Conservation (phyloP, 2,888 invertebrate genomes). For the Tuberolachnus salignus region DNA sequence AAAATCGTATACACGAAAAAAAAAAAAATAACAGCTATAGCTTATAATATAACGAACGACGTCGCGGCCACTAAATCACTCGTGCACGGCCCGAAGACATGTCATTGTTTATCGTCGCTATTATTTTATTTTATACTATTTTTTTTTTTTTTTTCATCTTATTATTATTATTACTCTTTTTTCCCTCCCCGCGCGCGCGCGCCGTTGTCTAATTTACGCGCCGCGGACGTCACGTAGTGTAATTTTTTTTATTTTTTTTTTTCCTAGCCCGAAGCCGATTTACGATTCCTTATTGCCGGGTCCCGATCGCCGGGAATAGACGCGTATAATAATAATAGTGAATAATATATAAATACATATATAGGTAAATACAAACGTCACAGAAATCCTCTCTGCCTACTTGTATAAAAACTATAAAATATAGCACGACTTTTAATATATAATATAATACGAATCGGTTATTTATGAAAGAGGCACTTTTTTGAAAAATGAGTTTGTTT, state of each 20-base stretch:
- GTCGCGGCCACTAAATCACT: constrained; percentile 49
- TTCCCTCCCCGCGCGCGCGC: constrained; percentile 30
- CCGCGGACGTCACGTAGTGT: constrained; percentile 47
- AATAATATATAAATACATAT: neutral
- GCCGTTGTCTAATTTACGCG: constrained; percentile 46
- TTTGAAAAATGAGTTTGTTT: too few species aligned
- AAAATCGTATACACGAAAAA: neutral
- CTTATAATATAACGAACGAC: neutral
- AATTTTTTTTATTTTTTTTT: constrained; percentile 35
- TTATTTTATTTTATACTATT: constrained; percentile 44
- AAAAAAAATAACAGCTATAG: constrained; percentile 1
- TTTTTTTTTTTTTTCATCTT: constrained; percentile 6
- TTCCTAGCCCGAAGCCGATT: constrained; percentile 42
- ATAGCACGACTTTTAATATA: too few species aligned
- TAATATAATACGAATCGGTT: too few species aligned
- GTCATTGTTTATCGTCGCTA: constrained; percentile 54
- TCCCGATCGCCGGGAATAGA: neutral
- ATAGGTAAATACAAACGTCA: neutral
- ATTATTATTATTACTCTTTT: neutral
- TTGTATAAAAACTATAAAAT: too few species aligned
- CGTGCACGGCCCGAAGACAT: constrained; percentile 52
- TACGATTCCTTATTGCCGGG: constrained; percentile 12
- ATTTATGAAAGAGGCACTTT: too few species aligned
- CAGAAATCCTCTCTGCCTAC: too few species aligned
- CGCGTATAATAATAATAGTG: neutral